A percentile compares a stretch with the other conserved stretches of the same genome.
Conservation (phyloP, 2,113 vertebrate genomes). For the Aegithalos caudatus region DNA sequence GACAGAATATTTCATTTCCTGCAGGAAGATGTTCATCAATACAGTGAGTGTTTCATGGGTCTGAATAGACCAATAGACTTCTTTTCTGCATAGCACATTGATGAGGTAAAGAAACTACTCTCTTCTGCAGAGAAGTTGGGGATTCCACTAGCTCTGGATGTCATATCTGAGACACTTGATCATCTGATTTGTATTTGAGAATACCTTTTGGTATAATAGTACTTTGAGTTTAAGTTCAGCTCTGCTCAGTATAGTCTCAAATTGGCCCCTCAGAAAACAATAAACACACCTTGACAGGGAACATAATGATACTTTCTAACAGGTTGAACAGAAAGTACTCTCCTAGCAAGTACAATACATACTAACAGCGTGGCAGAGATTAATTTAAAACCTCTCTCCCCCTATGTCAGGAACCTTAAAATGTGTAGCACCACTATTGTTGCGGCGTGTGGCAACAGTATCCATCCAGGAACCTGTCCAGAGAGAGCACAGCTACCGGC, state of each 20-base stretch:
- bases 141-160: neutral
- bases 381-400: neutral
- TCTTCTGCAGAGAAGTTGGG: neutral
- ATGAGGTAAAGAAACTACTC: neutral
- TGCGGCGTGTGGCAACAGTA: too few relatives aligned
- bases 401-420: neutral
- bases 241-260: neutral
- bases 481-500: too few relatives aligned
- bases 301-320: neutral
- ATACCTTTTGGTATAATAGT: neutral
- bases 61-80: neutral
- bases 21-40: neutral
- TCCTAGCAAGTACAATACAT: neutral
- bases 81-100: neutral
- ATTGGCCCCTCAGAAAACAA: neutral
- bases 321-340: neutral
- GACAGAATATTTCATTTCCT: slow-evolving; percentile 6
- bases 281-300: neutral
- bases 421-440: neutral
- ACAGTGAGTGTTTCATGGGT: neutral
- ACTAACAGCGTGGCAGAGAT: neutral
- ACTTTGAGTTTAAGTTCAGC: neutral
- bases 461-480: too few relatives aligned
- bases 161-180: neutral
- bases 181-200: neutral